phyloP scores from a whole-genome alignment of 2,797 vertebrate species.

The Mycteria americana region DNA sequence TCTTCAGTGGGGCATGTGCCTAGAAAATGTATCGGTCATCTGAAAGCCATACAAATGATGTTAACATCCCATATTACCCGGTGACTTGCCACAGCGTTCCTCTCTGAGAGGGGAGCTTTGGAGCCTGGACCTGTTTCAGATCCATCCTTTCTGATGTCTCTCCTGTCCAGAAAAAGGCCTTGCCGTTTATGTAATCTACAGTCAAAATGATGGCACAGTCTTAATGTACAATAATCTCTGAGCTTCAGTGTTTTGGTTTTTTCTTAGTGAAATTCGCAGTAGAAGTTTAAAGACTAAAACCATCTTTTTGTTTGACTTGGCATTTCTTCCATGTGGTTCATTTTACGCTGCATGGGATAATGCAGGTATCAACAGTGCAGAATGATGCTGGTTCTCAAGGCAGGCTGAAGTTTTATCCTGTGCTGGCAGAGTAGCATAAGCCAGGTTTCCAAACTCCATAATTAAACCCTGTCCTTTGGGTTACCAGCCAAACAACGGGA shows the following conservation, averaged over 20 bases:
- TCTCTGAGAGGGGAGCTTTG: not conserved
- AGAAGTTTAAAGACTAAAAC: not conserved
- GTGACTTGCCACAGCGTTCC: not conserved
- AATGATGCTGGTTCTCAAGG: not conserved
- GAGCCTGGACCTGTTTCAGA: not conserved
- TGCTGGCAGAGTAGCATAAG: not conserved
- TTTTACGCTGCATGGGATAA: not conserved
- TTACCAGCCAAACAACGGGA: slow-evolving; percentile 37
- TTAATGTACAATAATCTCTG: not conserved
- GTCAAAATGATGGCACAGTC: not conserved
- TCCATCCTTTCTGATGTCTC: not conserved
- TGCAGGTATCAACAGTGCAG: not conserved
- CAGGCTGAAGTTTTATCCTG: slow-evolving; percentile 36
- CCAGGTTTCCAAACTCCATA: slow-evolving; percentile 45
- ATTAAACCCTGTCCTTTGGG: slow-evolving; percentile 57
- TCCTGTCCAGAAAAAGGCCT: not conserved
- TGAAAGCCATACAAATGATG: not conserved
- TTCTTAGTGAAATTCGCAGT: not conserved
- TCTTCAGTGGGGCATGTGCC: not conserved
- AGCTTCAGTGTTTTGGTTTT: not conserved
- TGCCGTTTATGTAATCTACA: not conserved
- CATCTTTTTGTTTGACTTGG: slow-evolving; percentile 37
- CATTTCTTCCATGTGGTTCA: not conserved
- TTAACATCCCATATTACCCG: not conserved
- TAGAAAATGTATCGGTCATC: not conserved